Percentiles rank a stretch among this genome's conserved stretches.
phyloP scores from a whole-genome alignment of 1,140 invertebrate species.

The Rhyacophila brunnea region DNA sequence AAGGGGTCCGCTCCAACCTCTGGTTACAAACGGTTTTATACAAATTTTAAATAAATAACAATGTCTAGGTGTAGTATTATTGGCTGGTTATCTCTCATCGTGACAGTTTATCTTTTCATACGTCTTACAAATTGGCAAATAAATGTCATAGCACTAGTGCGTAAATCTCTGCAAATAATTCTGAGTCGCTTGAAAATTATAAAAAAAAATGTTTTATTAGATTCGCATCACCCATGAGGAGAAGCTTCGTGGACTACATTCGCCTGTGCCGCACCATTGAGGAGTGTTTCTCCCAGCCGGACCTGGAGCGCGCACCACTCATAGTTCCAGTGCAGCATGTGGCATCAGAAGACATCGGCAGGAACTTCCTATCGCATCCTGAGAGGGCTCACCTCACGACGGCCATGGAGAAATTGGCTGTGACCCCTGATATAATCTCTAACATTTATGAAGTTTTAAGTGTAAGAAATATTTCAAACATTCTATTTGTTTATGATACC shows the following conservation, averaged over 20 bases:
- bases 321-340: slow-evolving; percentile 63
- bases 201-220: no score
- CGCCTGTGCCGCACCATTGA: slow-evolving; percentile 64
- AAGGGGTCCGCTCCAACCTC: no score
- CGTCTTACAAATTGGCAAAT: no score
- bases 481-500: neutral
- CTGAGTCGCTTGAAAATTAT: no score
- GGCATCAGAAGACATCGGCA: slow-evolving; percentile 57
- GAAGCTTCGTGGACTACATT: slow-evolving; percentile 60
- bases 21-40: no score
- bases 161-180: no score
- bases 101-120: no score
- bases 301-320: slow-evolving; percentile 63
- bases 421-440: slow-evolving; percentile 61
- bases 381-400: slow-evolving; percentile 59
- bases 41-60: no score
- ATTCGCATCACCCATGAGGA: slow-evolving; percentile 57
- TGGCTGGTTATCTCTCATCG: no score
- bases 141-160: no score
- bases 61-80: no score
- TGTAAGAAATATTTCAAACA: slow-evolving; percentile 37
- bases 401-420: slow-evolving; percentile 63
- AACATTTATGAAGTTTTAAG: slow-evolving; percentile 59
- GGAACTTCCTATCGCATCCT: slow-evolving; percentile 69
- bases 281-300: slow-evolving; percentile 61